These are phyloP conservation scores for Hiodon tergisus DNA, from an alignment of 2,113 vertebrate species.

Conservation along the genomic window DNA sequence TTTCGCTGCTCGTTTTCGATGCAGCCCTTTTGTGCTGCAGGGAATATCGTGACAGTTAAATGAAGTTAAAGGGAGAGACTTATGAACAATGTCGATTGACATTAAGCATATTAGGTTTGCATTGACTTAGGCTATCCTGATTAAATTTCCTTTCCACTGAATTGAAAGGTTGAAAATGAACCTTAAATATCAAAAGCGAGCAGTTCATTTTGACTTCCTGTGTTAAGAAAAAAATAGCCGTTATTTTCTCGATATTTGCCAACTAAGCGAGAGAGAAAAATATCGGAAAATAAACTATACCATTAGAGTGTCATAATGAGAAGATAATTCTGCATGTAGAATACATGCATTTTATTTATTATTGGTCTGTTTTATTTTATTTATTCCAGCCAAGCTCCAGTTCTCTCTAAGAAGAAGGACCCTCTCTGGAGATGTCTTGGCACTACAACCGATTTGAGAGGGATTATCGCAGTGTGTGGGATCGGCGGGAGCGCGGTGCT, in stretches of 20 bases:
- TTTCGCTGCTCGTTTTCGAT: neutral
- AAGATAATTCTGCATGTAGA: neutral
- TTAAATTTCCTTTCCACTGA: constrained; percentile 6
- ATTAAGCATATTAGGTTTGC: neutral
- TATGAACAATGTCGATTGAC: neutral
- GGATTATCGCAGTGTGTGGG: constrained; percentile 75
- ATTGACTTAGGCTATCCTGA: neutral
- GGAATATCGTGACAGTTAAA: neutral
- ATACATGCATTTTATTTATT: neutral
- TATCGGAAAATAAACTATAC: no score
- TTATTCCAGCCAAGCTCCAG: constrained; percentile 35
- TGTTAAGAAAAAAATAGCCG: neutral
- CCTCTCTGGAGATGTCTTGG: constrained; percentile 72
- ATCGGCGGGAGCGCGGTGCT: constrained; percentile 71
- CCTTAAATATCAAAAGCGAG: neutral
- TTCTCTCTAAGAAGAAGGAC: constrained; percentile 47
- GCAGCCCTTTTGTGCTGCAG: neutral
- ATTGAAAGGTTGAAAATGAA: neutral
- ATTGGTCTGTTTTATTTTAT: neutral
- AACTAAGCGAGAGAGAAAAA: no score
- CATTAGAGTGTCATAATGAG: no score
- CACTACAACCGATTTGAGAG: constrained; percentile 80
- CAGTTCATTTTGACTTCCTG: neutral
- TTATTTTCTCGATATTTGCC: no score
- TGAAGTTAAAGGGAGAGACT: neutral